A percentile compares a stretch with the other conserved stretches of the same genome.
Evolutionary conservation across 2,113 vertebrate species (phyloP).

Genomic region (Chrysochloris asiatica): DNA sequence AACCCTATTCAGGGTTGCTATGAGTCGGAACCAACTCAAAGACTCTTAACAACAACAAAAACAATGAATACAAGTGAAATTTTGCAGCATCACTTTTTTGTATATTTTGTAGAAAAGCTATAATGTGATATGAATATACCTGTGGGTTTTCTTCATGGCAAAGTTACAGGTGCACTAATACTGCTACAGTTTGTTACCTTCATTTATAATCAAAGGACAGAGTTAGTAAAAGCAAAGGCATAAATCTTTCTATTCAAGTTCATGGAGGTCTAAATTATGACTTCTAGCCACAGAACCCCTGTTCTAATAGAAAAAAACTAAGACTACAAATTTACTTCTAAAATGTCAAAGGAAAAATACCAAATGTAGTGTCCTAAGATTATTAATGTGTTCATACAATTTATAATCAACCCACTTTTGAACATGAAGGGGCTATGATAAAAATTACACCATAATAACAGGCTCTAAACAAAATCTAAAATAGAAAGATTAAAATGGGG

Average conservation of each 20-base stretch:
- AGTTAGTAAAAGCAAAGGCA: background rate
- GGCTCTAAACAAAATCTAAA: background rate
- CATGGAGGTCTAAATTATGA: background rate
- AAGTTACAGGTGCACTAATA: background rate
- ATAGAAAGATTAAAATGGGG: background rate
- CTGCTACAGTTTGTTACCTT: background rate
- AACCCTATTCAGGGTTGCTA: no score
- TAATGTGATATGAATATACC: background rate
- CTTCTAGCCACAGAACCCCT: constrained; percentile 9
- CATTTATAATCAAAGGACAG: background rate
- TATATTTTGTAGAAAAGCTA: background rate
- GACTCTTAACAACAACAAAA: no score
- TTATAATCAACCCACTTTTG: background rate
- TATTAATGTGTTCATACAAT: background rate
- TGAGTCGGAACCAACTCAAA: no score
- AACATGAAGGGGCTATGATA: background rate
- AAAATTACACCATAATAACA: background rate
- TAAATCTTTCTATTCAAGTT: background rate
- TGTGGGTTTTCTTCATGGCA: background rate
- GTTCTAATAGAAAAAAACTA: background rate
- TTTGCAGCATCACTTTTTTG: background rate
- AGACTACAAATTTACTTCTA: constrained; percentile 10
- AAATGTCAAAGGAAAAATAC: constrained; percentile 36
- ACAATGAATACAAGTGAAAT: background rate
- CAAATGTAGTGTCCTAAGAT: background rate